Evolutionary conservation across 2,797 vertebrate species (phyloP), one percentile per base, ranked within the genome.

Genomic region (Gymnoscopelus braueri): DNA sequence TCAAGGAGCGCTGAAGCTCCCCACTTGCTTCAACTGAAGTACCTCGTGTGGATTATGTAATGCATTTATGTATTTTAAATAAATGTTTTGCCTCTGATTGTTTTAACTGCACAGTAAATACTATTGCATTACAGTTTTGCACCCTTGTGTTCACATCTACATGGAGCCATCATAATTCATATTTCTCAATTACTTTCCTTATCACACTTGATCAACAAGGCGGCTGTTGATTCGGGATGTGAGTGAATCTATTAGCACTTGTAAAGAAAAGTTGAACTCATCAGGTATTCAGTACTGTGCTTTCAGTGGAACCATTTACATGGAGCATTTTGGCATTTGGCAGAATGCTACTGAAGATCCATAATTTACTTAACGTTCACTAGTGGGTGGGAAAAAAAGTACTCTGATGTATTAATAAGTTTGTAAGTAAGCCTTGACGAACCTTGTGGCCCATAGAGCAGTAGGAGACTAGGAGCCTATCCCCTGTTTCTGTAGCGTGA

Each of bases 251-350:
- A 2, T 60, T 15, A 11, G 12, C 47, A 3, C 48, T 3, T 26
- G 23, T 8, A 60, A 60, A 29, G 26, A 3, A 24, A n/a, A 44
- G 29, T 12, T 56, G 3, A 66, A 48, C 15, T 14, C 50, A 23
- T 64, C 48, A 15, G 60, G 19, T 47, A 35, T 32, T 50, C 12
- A 53, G 59, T 10, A 71, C 39, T 3, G 61, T 54, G 26, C 73
- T 44, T 44, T 44, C 44, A 53, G 29, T 12, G 14, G 39, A 60
- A 3, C 3, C 8, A 62, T 67, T 68, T 10, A 60, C 12, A 61
- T 3, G 3, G 10, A 10, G 49, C 3, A 1, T 72, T 65, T 70
- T 15, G 8, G 44, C 12, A 49, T 0, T 54, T 0, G 0, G 50
- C 48, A 44, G 2, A 60, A 67, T 56, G 11, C 69, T 52, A 26